phyloP scores from a whole-genome alignment of 2,797 vertebrate species.

The Pseudomugil gertrudae region DNA sequence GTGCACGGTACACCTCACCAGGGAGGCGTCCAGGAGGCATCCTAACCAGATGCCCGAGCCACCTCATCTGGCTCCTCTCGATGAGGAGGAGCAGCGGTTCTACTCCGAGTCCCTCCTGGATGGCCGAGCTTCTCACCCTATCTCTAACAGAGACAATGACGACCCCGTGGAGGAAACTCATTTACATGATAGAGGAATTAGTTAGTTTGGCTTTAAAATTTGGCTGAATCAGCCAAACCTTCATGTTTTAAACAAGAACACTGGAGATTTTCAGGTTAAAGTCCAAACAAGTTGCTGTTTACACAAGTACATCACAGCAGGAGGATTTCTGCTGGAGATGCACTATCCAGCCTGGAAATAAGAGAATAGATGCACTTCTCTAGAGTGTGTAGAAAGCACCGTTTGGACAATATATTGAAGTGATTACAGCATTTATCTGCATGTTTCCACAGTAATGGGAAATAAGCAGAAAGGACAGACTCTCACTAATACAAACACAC shows the following conservation, averaged over 20 bases:
- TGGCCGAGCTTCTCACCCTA: too few species aligned
- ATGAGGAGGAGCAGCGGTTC: too few species aligned
- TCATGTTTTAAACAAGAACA: background rate
- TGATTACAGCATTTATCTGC: background rate
- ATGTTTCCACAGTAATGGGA: background rate
- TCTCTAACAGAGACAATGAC: too few species aligned
- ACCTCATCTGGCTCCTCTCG: too few species aligned
- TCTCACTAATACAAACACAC: background rate
- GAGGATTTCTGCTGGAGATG: background rate
- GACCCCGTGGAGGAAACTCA: too few species aligned
- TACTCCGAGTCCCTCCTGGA: too few species aligned
- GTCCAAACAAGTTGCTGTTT: background rate
- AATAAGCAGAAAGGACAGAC: background rate
- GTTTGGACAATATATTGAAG: too few species aligned
- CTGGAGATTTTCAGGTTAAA: background rate
- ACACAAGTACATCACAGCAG: background rate
- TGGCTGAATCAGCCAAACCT: background rate
- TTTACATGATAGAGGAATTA: too few species aligned
- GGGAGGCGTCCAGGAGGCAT: too few species aligned
- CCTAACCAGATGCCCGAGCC: too few species aligned
- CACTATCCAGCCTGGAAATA: background rate
- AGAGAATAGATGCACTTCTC: background rate
- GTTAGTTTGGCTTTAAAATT: too few species aligned
- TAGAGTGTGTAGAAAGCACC: background rate
- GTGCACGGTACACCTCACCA: too few species aligned